Evolutionary conservation across 2,113 vertebrate species (phyloP).

Genomic region (Plecotus auritus): DNA sequence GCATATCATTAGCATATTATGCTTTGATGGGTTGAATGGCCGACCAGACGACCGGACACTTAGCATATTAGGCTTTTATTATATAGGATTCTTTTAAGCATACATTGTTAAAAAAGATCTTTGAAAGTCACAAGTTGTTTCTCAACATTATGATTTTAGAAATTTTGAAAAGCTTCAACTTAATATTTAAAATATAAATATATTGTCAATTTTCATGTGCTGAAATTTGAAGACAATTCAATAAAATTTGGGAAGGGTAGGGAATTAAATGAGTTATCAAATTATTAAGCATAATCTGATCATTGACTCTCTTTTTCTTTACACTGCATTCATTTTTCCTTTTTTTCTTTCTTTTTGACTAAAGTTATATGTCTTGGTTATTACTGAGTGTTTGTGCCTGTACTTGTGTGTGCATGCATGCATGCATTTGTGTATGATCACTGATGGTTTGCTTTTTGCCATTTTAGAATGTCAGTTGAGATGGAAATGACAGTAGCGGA

Average conservation of each 20-base stretch:
- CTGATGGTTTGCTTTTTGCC: constrained; percentile 11
- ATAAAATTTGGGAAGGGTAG: background rate
- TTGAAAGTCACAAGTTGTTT: background rate
- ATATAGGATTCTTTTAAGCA: background rate
- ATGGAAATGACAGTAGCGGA: constrained; percentile 48
- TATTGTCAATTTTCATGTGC: background rate
- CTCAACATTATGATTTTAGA: background rate
- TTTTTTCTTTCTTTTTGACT: background rate
- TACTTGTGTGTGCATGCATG: background rate
- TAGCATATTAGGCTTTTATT: too few relatives aligned
- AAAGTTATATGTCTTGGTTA: background rate
- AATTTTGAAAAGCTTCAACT: background rate
- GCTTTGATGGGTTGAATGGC: too few relatives aligned
- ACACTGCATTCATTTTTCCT: background rate
- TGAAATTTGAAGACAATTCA: background rate
- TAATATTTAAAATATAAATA: constrained; percentile 3
- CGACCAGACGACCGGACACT: too few relatives aligned
- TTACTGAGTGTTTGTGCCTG: background rate
- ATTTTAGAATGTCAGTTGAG: constrained; percentile 16
- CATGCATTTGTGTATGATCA: background rate
- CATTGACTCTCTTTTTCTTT: background rate
- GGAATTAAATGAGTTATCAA: background rate
- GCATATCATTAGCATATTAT: too few relatives aligned
- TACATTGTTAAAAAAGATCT: background rate
- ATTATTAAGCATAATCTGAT: background rate